Evolutionary conservation across 1,140 invertebrate genomes (phyloP), one percentile per base, ranked within the genome.

Genomic region (Acromyrmex charruanus): DNA sequence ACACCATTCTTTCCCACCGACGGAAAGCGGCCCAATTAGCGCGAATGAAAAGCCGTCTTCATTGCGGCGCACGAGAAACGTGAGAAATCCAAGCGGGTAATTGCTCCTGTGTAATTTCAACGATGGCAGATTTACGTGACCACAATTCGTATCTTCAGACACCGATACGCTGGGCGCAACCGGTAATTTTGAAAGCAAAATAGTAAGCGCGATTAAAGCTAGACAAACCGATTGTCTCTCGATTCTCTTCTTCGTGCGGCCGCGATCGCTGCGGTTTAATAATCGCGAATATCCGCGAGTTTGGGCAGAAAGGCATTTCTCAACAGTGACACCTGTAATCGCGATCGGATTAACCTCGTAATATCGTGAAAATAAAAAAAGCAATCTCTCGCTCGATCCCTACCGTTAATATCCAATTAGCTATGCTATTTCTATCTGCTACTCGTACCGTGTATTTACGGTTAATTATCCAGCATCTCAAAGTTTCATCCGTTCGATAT

Each of bases 21-120:
- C 80, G 71, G 69, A 84, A 84, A 77, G 59, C 74, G 61, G 59
- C 59, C 74, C 75, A 85, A 85, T 85, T 85, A 85, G 82, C 49
- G 69, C 74, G 49, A 85, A 79, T 58, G 82, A 85, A 85, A 79
- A 85, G 82, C 74, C 74, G 74, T 21, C 44, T 31, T 55, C 58
- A 49, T 39, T 63, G 58, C 68, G 55, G 82, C 35, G 61, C 59
- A 66, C 49, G 82, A 85, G 74, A 85, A 85, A 85, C 82, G 82
- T 79, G 82, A 85, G 82, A 80, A 69, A 75, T 55, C 14, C 75
- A 61, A 12, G 3, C 61, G 77, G 28, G 65, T 69, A 80, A 86
- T 86, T 77, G 25, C 53, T 51, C 39, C 77, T 18, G 75, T 69
- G 77, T 25, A 86, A 86, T 86, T 81, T 71, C 74, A 63, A 81